Base-by-base conservation (phyloP, 2,113 vertebrate genomes). In the Melierax canorus region DNA sequence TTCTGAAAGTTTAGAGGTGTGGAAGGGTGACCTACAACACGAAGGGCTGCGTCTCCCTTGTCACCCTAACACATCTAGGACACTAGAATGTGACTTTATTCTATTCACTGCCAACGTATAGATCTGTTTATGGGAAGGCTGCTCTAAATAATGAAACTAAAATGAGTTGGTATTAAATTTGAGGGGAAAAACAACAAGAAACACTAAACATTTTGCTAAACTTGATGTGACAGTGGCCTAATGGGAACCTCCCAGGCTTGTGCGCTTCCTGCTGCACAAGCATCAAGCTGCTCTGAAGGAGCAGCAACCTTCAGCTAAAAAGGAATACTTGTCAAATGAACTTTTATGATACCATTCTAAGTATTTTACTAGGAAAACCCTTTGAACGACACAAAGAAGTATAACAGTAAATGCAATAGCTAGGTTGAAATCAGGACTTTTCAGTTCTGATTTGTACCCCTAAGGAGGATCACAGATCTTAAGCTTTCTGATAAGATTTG, bases 241-340 rank as follows among this genome's bases (percentile, higher is more conserved):
- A 58, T 1, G 23, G 45, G 71, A 92, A 72, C 74, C 34, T 88
- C 48, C 4, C 3, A 20, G 62, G 66, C 19, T 73, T 10, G 27
- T 15, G 29, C 0, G 1, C 23, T 78, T 71, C 60, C 2, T 2
- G 36, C 67, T 48, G 71, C 30, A 22, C 2, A 0, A 1, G 48
- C 38, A 48, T 36, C 50, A 10, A 56, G 56, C 66, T 78, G 82
- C 53, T 73, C 18, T 58, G 59, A 73, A 60, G 83, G 53, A 89
- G n/a, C 68, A 72, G 64, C 51, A 36, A 12, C 29, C 48, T 56
- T 77, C 80, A 83, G 68, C 64, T 55, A 23, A 64, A 58, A 24
- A 81, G 24, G 48, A 77, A 62, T 18, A 10, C 46, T 55, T 26
- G 27, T 9, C 59, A 87, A 29, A 32, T 41, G 17, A 62, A 41